phyloP scores from a whole-genome alignment of 2,113 vertebrate species.

The Oncorhynchus clarkii region DNA sequence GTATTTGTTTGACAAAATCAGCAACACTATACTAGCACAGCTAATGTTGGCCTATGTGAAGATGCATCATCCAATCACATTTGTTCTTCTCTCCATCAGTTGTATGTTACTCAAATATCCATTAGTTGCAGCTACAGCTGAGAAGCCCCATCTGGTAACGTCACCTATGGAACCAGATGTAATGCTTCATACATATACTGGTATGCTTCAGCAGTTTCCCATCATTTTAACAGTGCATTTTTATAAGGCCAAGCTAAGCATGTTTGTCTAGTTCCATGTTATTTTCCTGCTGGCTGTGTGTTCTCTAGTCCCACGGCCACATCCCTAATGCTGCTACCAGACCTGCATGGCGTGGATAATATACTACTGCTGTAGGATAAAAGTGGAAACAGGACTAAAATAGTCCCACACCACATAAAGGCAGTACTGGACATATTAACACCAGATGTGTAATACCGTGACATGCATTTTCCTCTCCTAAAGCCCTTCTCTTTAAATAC shows the following conservation, averaged over 20 bases:
- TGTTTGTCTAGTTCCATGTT: background rate
- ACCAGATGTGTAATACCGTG: conserved; percentile 62
- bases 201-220: background rate
- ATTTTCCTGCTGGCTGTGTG: background rate
- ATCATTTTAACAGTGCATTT: background rate
- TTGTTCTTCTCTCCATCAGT: too few species aligned
- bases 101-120: too few species aligned
- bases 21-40: too few species aligned
- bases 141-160: too few species aligned
- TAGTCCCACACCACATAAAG: conserved; percentile 52
- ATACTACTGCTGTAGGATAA: conserved; percentile 9
- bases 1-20: too few species aligned
- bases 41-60: too few species aligned
- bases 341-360: conserved; percentile 5
- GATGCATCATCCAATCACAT: too few species aligned
- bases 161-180: too few species aligned
- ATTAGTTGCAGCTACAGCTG: too few species aligned
- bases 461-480: conserved; percentile 12
- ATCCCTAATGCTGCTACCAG: conserved; percentile 11
- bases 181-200: too few species aligned
- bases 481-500: conserved; percentile 12
- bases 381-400: conserved; percentile 40
- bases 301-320: background rate
- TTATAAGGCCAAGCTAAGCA: background rate
- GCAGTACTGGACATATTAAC: conserved; percentile 51